phyloP scores from a whole-genome alignment of 2,888 invertebrate species.

The Ischnura elegans region DNA sequence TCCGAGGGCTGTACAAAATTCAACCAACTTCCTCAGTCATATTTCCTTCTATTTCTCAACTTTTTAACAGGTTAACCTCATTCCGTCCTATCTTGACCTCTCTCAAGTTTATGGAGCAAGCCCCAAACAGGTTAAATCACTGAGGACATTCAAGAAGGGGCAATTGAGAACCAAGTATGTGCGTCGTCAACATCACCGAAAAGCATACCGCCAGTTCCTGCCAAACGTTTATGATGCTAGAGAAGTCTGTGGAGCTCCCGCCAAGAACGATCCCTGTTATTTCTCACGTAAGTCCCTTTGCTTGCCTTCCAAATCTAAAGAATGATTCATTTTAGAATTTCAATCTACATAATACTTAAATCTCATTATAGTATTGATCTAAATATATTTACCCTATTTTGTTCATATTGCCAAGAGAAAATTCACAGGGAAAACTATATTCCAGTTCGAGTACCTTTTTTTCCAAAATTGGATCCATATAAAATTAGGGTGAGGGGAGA shows the following conservation, averaged over 20 bases:
- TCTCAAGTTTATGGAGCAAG: background rate
- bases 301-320: background rate
- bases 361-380: too few relatives aligned
- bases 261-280: background rate
- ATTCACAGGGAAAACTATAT: too few relatives aligned
- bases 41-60: background rate
- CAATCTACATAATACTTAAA: too few relatives aligned
- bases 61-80: background rate
- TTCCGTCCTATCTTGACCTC: background rate
- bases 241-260: background rate
- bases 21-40: background rate
- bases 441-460: too few relatives aligned
- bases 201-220: background rate
- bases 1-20: too few relatives aligned
- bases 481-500: too few relatives aligned
- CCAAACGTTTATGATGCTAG: background rate
- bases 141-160: background rate
- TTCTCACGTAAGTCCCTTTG: background rate
- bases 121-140: background rate
- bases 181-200: background rate
- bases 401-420: too few relatives aligned
- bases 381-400: too few relatives aligned
- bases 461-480: too few relatives aligned
- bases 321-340: background rate
- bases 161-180: background rate